Conservation (phyloP, 2,888 invertebrate species). For the Lypha dubia region DNA sequence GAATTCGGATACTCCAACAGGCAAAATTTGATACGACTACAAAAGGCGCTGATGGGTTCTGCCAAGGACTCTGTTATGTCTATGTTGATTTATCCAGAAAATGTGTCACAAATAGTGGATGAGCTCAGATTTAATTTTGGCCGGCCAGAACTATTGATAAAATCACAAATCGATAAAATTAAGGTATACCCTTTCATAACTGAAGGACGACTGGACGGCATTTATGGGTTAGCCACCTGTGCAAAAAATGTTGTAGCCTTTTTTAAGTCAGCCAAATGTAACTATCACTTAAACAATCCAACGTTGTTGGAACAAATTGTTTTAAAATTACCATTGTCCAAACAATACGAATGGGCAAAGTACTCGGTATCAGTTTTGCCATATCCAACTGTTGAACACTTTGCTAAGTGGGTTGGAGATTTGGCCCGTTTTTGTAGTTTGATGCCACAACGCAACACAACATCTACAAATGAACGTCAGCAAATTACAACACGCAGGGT, state of each 20-base stretch:
- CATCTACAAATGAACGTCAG: not conserved
- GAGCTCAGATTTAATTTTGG: too few species aligned
- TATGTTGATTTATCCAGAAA: conserved; percentile 47
- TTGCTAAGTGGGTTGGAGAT: conserved; percentile 55
- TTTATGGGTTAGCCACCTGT: conserved; percentile 47
- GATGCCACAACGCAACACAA: conserved; percentile 23
- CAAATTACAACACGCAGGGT: not conserved
- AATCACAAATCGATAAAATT: too few species aligned
- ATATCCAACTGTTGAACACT: conserved; percentile 54
- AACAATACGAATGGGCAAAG: conserved; percentile 68
- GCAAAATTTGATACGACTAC: conserved; percentile 55
- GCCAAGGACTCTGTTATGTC: conserved; percentile 38
- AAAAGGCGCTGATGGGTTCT: conserved; percentile 43
- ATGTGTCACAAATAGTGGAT: too few species aligned
- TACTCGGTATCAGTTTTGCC: conserved; percentile 39
- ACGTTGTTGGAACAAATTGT: conserved; percentile 57
- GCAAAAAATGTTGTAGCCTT: conserved; percentile 13
- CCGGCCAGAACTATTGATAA: too few species aligned
- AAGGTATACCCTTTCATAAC: too few species aligned
- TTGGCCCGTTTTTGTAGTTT: conserved; percentile 56
- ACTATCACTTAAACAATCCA: not conserved
- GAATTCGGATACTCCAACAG: conserved; percentile 55
- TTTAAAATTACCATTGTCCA: conserved; percentile 58
- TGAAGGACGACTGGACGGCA: too few species aligned
- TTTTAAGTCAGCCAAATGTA: conserved; percentile 23